A percentile compares a stretch with the other conserved stretches of the same genome.
Evolutionary conservation across 1,140 invertebrate genomes (phyloP).

Genomic region (Triops cancriformis): DNA sequence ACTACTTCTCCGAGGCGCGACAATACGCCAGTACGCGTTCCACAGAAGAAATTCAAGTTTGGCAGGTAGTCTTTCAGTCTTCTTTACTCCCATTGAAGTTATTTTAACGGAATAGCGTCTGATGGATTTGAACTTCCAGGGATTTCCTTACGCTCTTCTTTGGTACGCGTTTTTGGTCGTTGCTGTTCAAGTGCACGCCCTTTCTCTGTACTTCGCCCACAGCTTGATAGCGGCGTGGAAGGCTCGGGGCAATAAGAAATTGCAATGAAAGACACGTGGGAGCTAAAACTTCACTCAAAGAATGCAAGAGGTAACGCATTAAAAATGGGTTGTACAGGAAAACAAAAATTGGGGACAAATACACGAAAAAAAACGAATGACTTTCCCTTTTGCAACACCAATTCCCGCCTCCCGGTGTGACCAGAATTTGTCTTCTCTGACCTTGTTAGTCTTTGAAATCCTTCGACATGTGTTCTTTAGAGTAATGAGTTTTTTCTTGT

Average conservation of each 20-base stretch:
- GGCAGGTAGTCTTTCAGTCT: conserved; percentile 55
- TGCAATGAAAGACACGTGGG: conserved; percentile 26
- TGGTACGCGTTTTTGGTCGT: conserved; percentile 89
- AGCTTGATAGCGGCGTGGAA: conserved; percentile 81
- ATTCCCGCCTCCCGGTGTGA: conserved; percentile 2
- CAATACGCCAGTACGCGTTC: conserved; percentile 60
- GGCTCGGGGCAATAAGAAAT: conserved; percentile 54
- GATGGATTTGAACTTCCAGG: conserved; percentile 49
- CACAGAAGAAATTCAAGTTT: conserved; percentile 58
- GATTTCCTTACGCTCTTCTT: conserved; percentile 79
- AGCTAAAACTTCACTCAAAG: conserved; percentile 7
- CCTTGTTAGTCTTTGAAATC: not conserved
- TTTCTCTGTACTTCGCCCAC: conserved; percentile 80
- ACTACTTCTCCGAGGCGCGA: conserved; percentile 77
- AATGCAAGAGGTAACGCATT: not conserved
- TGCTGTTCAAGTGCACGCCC: conserved; percentile 81
- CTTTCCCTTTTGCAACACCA: not conserved
- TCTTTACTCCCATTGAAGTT: not conserved
- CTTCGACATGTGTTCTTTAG: not conserved
- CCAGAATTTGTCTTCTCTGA: not conserved
- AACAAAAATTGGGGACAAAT: not conserved
- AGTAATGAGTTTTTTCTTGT: not conserved
- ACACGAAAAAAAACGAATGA: not conserved
- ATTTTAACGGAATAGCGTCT: not conserved
- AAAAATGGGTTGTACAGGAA: conserved; percentile 3